These are phyloP conservation scores for Speoplatyrhinus poulsoni DNA, from an alignment of 2,113 vertebrate species.

Conservation along the genomic window DNA sequence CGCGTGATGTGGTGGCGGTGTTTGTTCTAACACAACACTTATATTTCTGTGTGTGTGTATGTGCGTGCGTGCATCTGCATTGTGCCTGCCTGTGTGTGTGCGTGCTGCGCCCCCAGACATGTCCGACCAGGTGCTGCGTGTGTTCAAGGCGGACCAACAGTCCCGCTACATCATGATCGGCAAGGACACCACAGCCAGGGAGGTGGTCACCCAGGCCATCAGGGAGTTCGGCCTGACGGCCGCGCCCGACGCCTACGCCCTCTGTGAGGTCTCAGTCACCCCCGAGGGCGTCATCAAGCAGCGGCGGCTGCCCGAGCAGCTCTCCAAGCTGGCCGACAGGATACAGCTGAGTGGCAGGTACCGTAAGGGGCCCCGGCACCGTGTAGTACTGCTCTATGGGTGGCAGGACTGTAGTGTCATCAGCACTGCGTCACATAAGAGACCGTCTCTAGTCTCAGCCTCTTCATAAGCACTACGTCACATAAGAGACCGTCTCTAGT, in stretches of 20 bases:
- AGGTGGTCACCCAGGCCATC: slow-evolving; percentile 95
- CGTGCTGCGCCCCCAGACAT: slow-evolving; percentile 77
- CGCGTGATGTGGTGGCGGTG: slow-evolving; percentile 1
- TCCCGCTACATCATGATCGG: slow-evolving; percentile 99
- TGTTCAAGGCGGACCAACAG: slow-evolving; percentile 98
- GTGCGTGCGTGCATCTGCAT: too few species aligned
- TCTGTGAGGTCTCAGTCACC: slow-evolving; percentile 96
- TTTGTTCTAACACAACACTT: too few species aligned
- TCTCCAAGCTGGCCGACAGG: slow-evolving; percentile 95
- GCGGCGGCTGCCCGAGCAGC: slow-evolving; percentile 91
- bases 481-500: too few species aligned
- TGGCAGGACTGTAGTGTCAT: too few species aligned
- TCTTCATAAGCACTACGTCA: too few species aligned
- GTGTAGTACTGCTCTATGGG: too few species aligned
- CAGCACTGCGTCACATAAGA: too few species aligned
- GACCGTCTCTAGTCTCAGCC: too few species aligned
- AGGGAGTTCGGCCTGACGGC: slow-evolving; percentile 93
- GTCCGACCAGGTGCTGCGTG: slow-evolving; percentile 92
- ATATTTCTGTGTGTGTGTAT: too few species aligned
- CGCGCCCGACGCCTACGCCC: slow-evolving; percentile 87
- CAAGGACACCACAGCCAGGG: slow-evolving; percentile 96
- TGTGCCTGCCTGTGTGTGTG: background rate
- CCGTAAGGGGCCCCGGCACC: background rate
- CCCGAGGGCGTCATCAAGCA: slow-evolving; percentile 98
- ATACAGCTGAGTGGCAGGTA: slow-evolving; percentile 97